phyloP scores from a whole-genome alignment of 2,797 vertebrate genomes.

The Zalophus californianus region DNA sequence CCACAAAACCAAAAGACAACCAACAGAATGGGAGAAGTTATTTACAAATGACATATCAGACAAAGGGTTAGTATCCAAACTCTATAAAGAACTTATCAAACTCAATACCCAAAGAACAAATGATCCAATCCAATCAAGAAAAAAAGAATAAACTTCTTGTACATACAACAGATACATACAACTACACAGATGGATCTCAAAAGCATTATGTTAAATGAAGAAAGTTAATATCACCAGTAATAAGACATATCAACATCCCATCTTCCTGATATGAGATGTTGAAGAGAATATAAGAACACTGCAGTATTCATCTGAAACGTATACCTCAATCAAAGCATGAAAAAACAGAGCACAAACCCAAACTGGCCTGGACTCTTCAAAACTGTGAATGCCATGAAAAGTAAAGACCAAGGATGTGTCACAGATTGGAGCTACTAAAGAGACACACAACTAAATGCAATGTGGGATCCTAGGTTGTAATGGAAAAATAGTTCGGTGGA shows the following conservation, averaged over 20 bases:
- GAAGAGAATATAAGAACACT: neutral
- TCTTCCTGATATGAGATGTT: neutral
- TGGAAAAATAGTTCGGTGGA: neutral
- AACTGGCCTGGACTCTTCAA: neutral
- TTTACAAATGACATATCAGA: no score
- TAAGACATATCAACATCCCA: neutral
- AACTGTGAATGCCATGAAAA: constrained; percentile 30
- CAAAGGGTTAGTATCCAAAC: no score
- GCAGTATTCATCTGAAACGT: neutral
- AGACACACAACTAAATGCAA: neutral
- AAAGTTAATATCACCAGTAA: neutral
- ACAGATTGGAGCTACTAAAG: neutral
- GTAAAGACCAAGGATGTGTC: neutral
- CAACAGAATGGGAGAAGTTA: no score
- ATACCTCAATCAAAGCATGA: neutral
- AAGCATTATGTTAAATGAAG: neutral
- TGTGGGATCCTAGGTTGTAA: neutral
- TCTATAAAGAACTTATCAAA: no score
- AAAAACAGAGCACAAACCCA: constrained; percentile 6
- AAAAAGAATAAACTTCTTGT: neutral
- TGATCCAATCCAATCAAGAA: neutral
- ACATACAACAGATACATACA: neutral
- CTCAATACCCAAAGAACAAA: no score
- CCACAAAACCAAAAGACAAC: no score
- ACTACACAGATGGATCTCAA: neutral